phyloP scores from a whole-genome alignment of 1,140 invertebrate species.

The Gerris buenoi region DNA sequence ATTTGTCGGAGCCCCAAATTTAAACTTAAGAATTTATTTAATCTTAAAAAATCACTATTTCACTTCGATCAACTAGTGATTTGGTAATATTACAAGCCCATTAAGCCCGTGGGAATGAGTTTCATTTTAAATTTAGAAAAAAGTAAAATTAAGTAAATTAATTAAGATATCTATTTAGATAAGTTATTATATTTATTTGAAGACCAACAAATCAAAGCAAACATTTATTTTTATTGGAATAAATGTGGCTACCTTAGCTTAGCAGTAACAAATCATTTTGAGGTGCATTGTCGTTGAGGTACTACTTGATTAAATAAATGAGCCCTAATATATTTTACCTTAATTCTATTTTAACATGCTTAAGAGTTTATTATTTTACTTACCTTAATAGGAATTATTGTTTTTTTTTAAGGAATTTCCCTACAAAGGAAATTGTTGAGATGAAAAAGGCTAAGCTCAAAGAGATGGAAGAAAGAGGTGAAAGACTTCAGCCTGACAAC shows the following conservation, averaged over 20 bases:
- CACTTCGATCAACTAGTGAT: neutral
- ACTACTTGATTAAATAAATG: too few relatives aligned
- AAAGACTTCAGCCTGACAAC: slow-evolving; percentile 31
- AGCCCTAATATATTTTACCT: neutral
- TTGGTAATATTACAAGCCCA: neutral
- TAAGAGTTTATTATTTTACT: neutral
- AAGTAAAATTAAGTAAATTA: too few relatives aligned
- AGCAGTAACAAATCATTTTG: too few relatives aligned
- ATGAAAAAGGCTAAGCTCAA: slow-evolving; percentile 41
- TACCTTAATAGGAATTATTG: neutral
- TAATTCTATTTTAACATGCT: neutral
- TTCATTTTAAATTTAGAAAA: too few relatives aligned
- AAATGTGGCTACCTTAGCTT: too few relatives aligned
- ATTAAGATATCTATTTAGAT: too few relatives aligned
- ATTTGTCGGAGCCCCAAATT: too few relatives aligned
- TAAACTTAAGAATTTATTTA: neutral
- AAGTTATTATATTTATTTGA: too few relatives aligned
- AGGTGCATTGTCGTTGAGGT: too few relatives aligned
- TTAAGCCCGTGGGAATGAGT: neutral
- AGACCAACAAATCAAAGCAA: too few relatives aligned
- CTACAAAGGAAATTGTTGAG: slow-evolving; percentile 54
- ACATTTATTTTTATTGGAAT: too few relatives aligned
- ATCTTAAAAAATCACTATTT: neutral
- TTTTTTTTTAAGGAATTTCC: slow-evolving; percentile 29
- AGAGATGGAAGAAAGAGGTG: slow-evolving; percentile 50